Conservation (phyloP, 2,888 invertebrate genomes). For the Crepidodera aurea region DNA sequence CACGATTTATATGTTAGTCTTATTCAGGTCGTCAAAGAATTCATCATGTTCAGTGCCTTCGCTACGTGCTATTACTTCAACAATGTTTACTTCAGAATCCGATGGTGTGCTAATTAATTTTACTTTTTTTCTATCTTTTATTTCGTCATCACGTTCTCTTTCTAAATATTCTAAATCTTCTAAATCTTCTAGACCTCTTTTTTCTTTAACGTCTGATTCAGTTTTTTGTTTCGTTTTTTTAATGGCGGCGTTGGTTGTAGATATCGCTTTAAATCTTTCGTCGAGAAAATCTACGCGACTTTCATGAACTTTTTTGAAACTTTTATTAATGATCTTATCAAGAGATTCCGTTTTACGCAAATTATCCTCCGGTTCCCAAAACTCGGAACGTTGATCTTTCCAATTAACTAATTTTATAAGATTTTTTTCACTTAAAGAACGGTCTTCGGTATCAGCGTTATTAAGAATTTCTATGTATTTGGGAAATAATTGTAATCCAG, state of each 20-base stretch:
- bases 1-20: too few relatives aligned
- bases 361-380: slow-evolving; percentile 40
- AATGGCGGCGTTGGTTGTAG: too few relatives aligned
- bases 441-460: slow-evolving; percentile 26
- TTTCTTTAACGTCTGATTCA: background rate
- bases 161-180: background rate
- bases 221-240: background rate
- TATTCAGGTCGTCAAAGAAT: too few relatives aligned
- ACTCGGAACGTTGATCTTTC: slow-evolving; percentile 51
- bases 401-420: slow-evolving; percentile 49
- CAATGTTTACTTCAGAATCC: too few relatives aligned
- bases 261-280: background rate
- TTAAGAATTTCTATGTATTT: slow-evolving; percentile 47
- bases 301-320: background rate
- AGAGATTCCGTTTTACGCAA: background rate
- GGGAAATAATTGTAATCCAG: slow-evolving; percentile 52
- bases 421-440: slow-evolving; percentile 35
- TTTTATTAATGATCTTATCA: slow-evolving; percentile 6
- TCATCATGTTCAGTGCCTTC: too few relatives aligned
- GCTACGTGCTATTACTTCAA: too few relatives aligned
- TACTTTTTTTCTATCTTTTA: background rate
- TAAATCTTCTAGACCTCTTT: background rate
- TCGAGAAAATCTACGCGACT: slow-evolving; percentile 3
- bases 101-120: too few relatives aligned
- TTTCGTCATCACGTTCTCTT: background rate